phyloP scores from a whole-genome alignment of 2,888 invertebrate genomes.

The Euzetes globulus region DNA sequence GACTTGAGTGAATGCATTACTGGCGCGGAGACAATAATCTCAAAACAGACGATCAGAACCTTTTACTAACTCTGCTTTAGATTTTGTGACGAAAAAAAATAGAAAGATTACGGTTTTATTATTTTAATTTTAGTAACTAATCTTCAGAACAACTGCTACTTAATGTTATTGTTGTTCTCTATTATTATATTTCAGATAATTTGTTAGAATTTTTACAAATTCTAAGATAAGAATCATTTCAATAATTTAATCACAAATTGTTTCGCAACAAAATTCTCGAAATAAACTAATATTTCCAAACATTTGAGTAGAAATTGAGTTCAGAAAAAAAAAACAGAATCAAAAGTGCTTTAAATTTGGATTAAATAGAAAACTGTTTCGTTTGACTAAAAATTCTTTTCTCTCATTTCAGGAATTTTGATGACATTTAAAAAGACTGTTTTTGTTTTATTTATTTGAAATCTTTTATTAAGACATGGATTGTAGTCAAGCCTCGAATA shows the following conservation, averaged over 20 bases:
- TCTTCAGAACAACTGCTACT: not conserved
- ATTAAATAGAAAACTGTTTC: not conserved
- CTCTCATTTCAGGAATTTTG: not conserved
- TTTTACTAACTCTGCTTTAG: not conserved
- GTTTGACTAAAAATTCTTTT: not conserved
- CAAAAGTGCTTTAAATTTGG: not conserved
- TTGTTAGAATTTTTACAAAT: too few relatives aligned
- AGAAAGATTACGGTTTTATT: not conserved
- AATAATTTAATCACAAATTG: too few relatives aligned
- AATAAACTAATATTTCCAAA: not conserved
- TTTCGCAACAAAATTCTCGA: not conserved
- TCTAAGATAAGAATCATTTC: too few relatives aligned
- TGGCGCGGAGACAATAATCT: not conserved
- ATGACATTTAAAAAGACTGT: too few relatives aligned
- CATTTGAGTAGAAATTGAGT: not conserved
- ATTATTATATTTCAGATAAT: too few relatives aligned
- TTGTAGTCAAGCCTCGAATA: not conserved
- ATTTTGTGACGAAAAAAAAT: not conserved
- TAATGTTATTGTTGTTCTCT: not conserved
- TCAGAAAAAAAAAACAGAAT: not conserved
- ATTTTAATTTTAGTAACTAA: not conserved
- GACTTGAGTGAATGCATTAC: not conserved
- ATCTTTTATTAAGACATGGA: too few relatives aligned
- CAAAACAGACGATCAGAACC: not conserved
- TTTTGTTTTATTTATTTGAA: too few relatives aligned